Base-by-base conservation (phyloP, 2,888 invertebrate genomes). In the Drosophila neotestacea region DNA sequence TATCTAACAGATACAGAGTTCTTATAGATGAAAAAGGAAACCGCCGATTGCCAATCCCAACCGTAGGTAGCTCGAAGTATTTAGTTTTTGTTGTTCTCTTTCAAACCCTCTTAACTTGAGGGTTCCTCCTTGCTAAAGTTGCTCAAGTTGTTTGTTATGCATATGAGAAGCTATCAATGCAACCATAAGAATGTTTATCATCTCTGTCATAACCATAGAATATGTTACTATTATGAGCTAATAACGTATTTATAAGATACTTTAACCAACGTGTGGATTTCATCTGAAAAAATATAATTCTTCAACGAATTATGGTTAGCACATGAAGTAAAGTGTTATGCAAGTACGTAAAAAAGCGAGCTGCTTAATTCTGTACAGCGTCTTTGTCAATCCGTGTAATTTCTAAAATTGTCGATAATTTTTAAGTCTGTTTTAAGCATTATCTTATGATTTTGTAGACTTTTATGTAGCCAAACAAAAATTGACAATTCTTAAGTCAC, bases 391-490 rank as follows among this genome's bases (percentile, higher is more conserved):
- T 22, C 22, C 22, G 22, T 22, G 22, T 22, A 22, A 22, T 22
- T 22, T 22, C 22, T 22, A 22, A 1, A 22, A 30, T 3, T 30
- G 4, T 30, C 30, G 5, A 4, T 7, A 5, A 1, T 30, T 5
- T 7, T 30, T 7, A 30, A 30, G 6, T 30, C 38, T 11, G 6
- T 10, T 4, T 10, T 4, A 48, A 32, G 34, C 16, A 13, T 10
- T 22, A 11, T 27, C 2, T 28, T 30, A 6, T 4, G 4, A 50
- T 30, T 36, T 46, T 58, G 42, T 41, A 47, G 10, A 64, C 69
- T 75, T 47, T 39, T 30, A 60, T 84, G 79, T 87, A 89, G 88
- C 82, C 88, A 84, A 90, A 79, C 90, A 85, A 90, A 1, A 1
- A 16, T 16, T 16, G 16, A 4, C 30, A 4, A 6, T 30, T 4